Percentiles rank a stretch among this genome's conserved stretches.
phyloP scores from a whole-genome alignment of 2,888 invertebrate genomes.

The Agrilus cyanescens region DNA sequence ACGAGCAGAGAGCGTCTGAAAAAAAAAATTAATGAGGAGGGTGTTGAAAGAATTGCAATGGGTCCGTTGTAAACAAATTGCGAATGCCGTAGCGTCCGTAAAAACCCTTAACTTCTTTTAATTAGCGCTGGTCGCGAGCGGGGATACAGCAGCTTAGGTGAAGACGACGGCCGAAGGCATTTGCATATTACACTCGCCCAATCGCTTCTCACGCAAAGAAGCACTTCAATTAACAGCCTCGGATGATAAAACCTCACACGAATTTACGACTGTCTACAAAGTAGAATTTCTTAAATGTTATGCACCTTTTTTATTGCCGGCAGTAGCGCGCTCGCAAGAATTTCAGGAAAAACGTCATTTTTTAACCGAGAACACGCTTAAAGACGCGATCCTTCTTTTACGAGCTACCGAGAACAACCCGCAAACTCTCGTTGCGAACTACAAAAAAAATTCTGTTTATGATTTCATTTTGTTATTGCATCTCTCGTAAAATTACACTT shows the following conservation, averaged over 20 bases:
- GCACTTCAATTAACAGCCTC: slow-evolving; percentile 34
- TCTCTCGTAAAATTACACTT: too few species aligned
- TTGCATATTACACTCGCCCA: slow-evolving; percentile 27
- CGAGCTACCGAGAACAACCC: too few species aligned
- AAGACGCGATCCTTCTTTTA: too few species aligned
- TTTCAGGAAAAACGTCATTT: too few species aligned
- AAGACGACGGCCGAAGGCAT: slow-evolving; percentile 13
- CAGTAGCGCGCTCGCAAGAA: too few species aligned
- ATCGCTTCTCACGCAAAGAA: slow-evolving; percentile 20
- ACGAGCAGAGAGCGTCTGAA: slow-evolving; percentile 5
- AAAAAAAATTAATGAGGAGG: slow-evolving; percentile 26
- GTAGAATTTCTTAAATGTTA: too few species aligned
- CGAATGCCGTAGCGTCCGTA: slow-evolving; percentile 27
- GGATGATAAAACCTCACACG: slow-evolving; percentile 30
- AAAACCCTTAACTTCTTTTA: slow-evolving; percentile 33
- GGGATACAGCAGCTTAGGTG: slow-evolving; percentile 10
- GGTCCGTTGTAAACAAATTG: slow-evolving; percentile 27
- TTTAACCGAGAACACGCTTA: too few species aligned
- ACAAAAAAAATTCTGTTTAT: too few species aligned
- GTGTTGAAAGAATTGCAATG: slow-evolving; percentile 26
- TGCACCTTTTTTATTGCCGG: too few species aligned
- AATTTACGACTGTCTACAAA: too few species aligned
- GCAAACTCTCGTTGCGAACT: too few species aligned
- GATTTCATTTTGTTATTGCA: too few species aligned
- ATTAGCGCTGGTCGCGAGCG: slow-evolving; percentile 27